Evolutionary conservation across 1,140 invertebrate species (phyloP).

Genomic region (Ephestia elutella): DNA sequence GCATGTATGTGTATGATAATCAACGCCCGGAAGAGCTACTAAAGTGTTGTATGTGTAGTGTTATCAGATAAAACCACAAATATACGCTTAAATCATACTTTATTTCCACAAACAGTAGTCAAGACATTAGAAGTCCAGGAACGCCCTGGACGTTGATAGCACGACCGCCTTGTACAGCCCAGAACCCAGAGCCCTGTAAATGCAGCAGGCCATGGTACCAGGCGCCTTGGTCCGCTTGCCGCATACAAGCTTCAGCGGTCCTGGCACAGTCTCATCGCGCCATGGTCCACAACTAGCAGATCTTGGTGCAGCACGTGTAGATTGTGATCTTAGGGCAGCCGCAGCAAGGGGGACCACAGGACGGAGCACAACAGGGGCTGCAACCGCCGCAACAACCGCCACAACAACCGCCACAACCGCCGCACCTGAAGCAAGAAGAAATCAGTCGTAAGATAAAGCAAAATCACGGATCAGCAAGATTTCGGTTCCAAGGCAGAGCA

Average conservation of each 20-base stretch:
- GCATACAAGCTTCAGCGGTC: neutral
- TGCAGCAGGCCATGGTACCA: neutral
- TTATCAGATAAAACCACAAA: no score
- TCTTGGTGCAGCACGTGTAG: conserved; percentile 62
- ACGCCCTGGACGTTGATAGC: neutral
- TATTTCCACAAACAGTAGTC: neutral
- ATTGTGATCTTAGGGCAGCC: conserved; percentile 54
- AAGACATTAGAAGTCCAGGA: neutral
- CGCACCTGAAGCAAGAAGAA: conserved; percentile 15
- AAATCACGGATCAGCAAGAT: no score
- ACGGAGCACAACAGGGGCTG: no score
- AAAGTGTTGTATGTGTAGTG: no score
- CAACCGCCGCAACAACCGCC: conserved; percentile 36
- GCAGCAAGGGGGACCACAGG: no score
- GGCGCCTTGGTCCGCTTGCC: neutral
- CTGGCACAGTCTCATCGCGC: neutral
- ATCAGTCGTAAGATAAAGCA: no score
- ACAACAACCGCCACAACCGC: conserved; percentile 30
- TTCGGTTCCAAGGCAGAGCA: no score
- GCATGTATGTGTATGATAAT: no score
- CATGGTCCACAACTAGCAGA: conserved; percentile 39
- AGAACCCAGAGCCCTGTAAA: neutral
- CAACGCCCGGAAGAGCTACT: no score
- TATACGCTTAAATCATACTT: neutral
- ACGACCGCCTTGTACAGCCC: neutral